phyloP scores from a whole-genome alignment of 2,888 invertebrate species.

The Ormyrus labotus region DNA sequence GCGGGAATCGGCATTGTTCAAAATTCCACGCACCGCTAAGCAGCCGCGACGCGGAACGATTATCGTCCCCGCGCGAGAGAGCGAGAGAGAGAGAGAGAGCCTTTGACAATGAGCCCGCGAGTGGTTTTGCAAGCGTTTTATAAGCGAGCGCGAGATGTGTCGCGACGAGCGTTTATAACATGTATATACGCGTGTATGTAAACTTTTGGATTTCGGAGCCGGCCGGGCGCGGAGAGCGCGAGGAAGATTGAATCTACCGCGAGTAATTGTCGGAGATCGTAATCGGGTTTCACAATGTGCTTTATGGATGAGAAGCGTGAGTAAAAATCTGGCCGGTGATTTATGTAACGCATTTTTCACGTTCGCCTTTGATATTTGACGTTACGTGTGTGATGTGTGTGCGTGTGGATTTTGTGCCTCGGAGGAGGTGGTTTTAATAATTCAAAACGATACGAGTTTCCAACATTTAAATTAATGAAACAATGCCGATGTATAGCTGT shows the following conservation, averaged over 20 bases:
- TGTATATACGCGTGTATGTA: not conserved
- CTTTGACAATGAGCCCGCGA: conserved; percentile 61
- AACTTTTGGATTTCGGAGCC: not conserved
- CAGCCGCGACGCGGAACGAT: conserved; percentile 60
- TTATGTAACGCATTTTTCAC: conserved; percentile 43
- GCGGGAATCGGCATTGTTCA: conserved; percentile 59
- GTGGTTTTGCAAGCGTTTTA: not conserved
- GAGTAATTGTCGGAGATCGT: conserved; percentile 2
- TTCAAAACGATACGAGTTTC: too few relatives aligned
- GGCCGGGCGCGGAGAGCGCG: not conserved
- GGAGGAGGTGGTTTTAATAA: too few relatives aligned
- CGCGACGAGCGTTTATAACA: not conserved
- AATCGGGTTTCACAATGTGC: conserved; percentile 20
- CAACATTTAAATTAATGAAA: too few relatives aligned
- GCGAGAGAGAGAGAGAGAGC: conserved; percentile 19
- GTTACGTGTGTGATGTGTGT: not conserved
- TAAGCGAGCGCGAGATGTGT: too few relatives aligned
- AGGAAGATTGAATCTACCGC: conserved; percentile 26
- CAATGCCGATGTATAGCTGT: too few relatives aligned
- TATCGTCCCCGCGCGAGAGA: conserved; percentile 42
- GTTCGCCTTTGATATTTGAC: too few relatives aligned
- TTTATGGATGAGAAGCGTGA: conserved; percentile 5
- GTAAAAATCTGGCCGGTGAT: conserved; percentile 11
- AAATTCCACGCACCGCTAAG: conserved; percentile 62
- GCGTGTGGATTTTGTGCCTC: not conserved